These are phyloP conservation scores for Micromesistius poutassou DNA, from an alignment of 2,797 vertebrate species.

Conservation along the genomic window DNA sequence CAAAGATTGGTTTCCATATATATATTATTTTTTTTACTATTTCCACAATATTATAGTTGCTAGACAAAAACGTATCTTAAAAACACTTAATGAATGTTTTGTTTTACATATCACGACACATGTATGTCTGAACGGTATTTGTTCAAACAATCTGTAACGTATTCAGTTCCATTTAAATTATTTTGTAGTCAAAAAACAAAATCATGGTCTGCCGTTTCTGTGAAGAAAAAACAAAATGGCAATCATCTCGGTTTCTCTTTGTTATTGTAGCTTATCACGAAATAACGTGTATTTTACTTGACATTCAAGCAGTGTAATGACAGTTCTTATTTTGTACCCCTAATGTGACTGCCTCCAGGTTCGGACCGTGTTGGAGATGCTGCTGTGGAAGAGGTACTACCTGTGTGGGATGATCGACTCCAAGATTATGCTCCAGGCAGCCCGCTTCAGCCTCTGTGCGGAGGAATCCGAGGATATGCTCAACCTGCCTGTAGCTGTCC, in stretches of 20 bases:
- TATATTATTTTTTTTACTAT: neutral
- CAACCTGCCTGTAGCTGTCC: constrained; percentile 79
- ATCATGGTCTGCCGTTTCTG: neutral
- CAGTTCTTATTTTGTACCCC: neutral
- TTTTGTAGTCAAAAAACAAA: no score
- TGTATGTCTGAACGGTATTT: neutral
- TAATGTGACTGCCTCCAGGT: constrained; percentile 65
- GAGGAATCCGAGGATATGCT: constrained; percentile 91
- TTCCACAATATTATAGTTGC: neutral
- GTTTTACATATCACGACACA: neutral
- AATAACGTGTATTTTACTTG: neutral
- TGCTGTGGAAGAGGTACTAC: constrained; percentile 90
- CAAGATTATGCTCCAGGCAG: constrained; percentile 96
- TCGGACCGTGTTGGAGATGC: constrained; percentile 93
- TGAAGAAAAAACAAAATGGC: neutral
- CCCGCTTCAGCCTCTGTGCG: constrained; percentile 86
- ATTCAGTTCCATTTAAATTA: no score
- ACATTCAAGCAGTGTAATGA: neutral
- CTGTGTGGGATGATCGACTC: constrained; percentile 94
- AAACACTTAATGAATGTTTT: neutral
- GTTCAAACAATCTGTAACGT: neutral
- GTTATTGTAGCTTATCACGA: neutral
- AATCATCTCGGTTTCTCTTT: neutral
- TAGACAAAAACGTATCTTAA: no score
- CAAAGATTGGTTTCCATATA: neutral